Conservation (phyloP, 2,888 invertebrate genomes). For the Drosophila percnosoma region DNA sequence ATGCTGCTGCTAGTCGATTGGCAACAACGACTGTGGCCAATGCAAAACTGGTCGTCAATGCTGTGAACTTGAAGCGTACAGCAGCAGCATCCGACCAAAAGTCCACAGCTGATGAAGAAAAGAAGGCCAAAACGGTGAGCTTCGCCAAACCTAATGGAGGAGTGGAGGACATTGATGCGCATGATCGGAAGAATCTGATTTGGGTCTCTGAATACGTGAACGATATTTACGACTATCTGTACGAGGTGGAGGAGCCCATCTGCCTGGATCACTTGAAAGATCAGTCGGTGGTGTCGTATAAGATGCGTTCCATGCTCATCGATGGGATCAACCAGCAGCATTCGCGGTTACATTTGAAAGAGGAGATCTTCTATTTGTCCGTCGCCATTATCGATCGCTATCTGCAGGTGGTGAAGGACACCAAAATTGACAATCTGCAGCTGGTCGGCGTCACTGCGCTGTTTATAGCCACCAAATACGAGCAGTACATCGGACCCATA, state of each 20-base stretch:
- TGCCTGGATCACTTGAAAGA: slow-evolving; percentile 88
- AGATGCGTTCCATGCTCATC: slow-evolving; percentile 94
- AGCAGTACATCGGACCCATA: slow-evolving; percentile 94
- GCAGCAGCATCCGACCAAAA: slow-evolving; percentile 34
- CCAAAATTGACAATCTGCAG: slow-evolving; percentile 89
- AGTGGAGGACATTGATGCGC: slow-evolving; percentile 91
- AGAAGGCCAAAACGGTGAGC: no score
- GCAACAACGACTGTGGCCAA: slow-evolving; percentile 69
- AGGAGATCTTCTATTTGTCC: slow-evolving; percentile 95
- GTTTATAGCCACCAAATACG: slow-evolving; percentile 96
- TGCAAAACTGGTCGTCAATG: slow-evolving; percentile 67
- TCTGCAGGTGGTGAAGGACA: slow-evolving; percentile 87
- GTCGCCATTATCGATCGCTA: slow-evolving; percentile 95
- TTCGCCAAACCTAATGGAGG: no score
- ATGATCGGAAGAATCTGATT: slow-evolving; percentile 90
- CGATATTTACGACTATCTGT: slow-evolving; percentile 94
- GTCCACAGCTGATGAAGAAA: slow-evolving; percentile 39
- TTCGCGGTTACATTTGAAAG: slow-evolving; percentile 91
- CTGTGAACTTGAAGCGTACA: slow-evolving; percentile 36
- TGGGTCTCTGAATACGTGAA: slow-evolving; percentile 94
- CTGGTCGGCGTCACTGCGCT: slow-evolving; percentile 95
- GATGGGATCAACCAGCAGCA: slow-evolving; percentile 98
- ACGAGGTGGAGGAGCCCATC: slow-evolving; percentile 90
- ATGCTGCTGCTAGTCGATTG: slow-evolving; percentile 2
- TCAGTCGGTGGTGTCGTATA: slow-evolving; percentile 89